Evolutionary conservation across 92 coral and sea anemone species (phyloP).

Genomic region (Epizoanthus stellaris): DNA sequence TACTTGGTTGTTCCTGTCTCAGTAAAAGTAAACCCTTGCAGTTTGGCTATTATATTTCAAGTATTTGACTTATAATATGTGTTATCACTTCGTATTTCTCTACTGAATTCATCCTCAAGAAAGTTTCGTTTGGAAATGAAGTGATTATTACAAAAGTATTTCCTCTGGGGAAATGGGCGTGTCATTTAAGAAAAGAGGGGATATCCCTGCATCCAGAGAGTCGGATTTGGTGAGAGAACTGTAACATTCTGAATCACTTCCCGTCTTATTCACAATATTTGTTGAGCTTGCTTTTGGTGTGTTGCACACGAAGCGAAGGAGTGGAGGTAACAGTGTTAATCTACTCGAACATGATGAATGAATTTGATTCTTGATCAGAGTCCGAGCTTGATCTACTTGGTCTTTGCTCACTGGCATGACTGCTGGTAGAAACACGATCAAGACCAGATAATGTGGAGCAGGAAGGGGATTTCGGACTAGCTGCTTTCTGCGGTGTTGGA

Average conservation of each 20-base stretch:
- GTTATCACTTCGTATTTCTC: conserved; percentile 1
- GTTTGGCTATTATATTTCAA: conserved; percentile 1
- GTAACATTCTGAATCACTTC: too few species aligned
- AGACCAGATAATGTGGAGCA: neutral
- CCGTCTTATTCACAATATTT: too few species aligned
- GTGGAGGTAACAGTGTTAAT: too few species aligned
- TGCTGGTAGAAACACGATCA: neutral
- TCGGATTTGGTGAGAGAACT: too few species aligned
- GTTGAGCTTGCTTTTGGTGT: too few species aligned
- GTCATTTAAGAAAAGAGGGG: too few species aligned
- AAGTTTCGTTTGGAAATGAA: conserved; percentile 15
- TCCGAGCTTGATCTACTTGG: too few species aligned
- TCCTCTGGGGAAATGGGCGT: neutral
- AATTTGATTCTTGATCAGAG: too few species aligned
- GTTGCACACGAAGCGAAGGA: too few species aligned
- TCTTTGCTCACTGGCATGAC: too few species aligned
- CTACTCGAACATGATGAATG: too few species aligned
- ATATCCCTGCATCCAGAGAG: too few species aligned
- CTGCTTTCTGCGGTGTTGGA: conserved; percentile 6
- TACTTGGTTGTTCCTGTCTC: conserved; percentile 11
- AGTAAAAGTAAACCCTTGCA: conserved; percentile 21
- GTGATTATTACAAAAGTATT: conserved; percentile 12
- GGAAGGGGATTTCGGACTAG: neutral
- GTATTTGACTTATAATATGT: neutral
- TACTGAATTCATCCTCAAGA: conserved; percentile 22